Conservation (phyloP, 2,888 invertebrate species). For the Hofmannophila pseudospretella region DNA sequence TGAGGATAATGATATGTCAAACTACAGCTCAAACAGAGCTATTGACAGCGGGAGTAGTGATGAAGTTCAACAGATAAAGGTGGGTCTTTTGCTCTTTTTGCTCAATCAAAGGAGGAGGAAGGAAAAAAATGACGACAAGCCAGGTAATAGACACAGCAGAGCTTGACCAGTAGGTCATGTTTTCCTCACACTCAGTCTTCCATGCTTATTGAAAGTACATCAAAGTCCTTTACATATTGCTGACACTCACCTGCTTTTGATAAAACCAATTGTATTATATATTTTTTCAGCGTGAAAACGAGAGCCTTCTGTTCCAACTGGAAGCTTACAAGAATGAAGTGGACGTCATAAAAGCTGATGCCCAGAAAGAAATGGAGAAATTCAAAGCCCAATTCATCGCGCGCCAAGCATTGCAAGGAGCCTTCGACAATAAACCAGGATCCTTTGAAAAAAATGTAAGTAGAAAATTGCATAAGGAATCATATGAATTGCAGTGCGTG, state of each 20-base stretch:
- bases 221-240: no score
- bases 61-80: slow-evolving; percentile 52
- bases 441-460: slow-evolving; percentile 2
- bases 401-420: slow-evolving; percentile 64
- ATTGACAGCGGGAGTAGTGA: slow-evolving; percentile 32
- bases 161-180: no score
- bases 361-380: slow-evolving; percentile 84
- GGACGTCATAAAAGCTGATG: slow-evolving; percentile 89
- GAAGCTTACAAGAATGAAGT: slow-evolving; percentile 97
- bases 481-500: not conserved
- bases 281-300: slow-evolving; percentile 86
- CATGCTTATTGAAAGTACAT: no score
- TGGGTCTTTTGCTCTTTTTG: slow-evolving; percentile 23
- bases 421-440: slow-evolving; percentile 51
- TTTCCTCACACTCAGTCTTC: no score
- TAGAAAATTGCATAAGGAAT: no score
- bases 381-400: slow-evolving; percentile 90
- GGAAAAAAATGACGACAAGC: no score
- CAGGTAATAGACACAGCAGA: no score
- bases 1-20: slow-evolving; percentile 41
- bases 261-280: no score
- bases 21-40: slow-evolving; percentile 19
- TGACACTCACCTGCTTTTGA: no score
- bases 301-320: slow-evolving; percentile 91
- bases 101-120: no score